Evolutionary conservation across 2,797 vertebrate genomes (phyloP), one percentile per base, ranked within the genome.

Genomic region (Numenius phaeopus): DNA sequence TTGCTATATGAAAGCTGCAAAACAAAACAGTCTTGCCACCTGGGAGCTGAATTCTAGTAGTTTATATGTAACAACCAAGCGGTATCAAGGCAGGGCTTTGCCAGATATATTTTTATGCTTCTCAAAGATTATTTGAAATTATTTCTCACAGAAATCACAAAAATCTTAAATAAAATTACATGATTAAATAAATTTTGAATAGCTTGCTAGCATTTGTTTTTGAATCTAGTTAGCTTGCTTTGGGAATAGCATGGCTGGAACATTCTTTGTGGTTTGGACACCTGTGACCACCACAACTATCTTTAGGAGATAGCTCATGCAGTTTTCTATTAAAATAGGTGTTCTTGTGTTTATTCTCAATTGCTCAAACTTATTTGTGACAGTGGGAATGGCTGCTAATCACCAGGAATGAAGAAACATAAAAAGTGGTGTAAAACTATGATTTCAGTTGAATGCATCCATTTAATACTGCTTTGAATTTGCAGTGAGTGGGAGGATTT

Each of bases 291-390:
- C 19, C 15, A 64, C 4, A 52, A 7, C 24, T 55, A 1, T 26
- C 13, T 37, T 72, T 47, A 75, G 32, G 24, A 46, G 54, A 18
- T 11, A 44, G 26, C 5, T 71, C 4, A 8, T 67, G 27, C 1
- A 6, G 14, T 37, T 79, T 82, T 29, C 5, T 71, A 15, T 57
- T 67, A 37, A 79, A 82, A n/a, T 57, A 87, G n/a, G 5, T 52
- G 40, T 20, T 69, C 7, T 55, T 61, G 4, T 84, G 15, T 57
- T 69, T 76, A 19, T 81, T 27, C 21, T 58, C 30, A 39, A 17
- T 40, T 78, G 11, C 21, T 83, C 30, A 44, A 90, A 72, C 1
- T 59, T 42, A 23, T 0, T 0, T 17, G 5, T 42, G 23, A 23
- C 14, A 46, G 9, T 2, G 4, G 40, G 64, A 89, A 59, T 66